These are phyloP conservation scores for Trichogramma dendrolimi DNA, from an alignment of 2,888 invertebrate species.

Conservation along the genomic window DNA sequence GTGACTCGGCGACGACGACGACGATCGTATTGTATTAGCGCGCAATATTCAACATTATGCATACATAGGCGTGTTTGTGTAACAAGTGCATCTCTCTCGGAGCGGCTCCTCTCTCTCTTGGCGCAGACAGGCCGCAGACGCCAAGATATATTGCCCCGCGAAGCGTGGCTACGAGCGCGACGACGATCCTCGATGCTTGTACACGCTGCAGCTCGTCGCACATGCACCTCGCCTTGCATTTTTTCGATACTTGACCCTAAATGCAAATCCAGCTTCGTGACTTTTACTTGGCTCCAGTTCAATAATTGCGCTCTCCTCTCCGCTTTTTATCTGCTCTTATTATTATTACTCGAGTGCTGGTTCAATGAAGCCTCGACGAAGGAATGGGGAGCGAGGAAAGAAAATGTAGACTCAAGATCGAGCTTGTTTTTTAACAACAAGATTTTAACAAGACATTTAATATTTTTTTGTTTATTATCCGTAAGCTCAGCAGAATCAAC, in stretches of 20 bases:
- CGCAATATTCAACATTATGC: no score
- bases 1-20: no score
- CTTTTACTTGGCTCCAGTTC: constrained; percentile 11
- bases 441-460: constrained; percentile 49
- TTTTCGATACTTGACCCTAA: constrained; percentile 18
- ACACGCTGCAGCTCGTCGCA: background rate
- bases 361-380: no score
- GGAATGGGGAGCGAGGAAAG: background rate
- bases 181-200: no score
- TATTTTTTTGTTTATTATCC: constrained; percentile 41
- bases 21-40: no score
- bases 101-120: no score
- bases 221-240: constrained; percentile 14
- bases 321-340: background rate
- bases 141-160: no score
- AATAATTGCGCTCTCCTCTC: no score
- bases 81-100: constrained; percentile 15
- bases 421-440: constrained; percentile 36
- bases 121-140: no score
- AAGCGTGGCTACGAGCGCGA: no score
- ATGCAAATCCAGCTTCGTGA: constrained; percentile 1
- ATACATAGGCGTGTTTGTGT: constrained; percentile 13
- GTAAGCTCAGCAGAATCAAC: constrained; percentile 46
- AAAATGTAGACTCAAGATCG: background rate
- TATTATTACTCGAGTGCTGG: background rate